phyloP scores from a whole-genome alignment of 2,888 invertebrate genomes.

The Molanna angustata region DNA sequence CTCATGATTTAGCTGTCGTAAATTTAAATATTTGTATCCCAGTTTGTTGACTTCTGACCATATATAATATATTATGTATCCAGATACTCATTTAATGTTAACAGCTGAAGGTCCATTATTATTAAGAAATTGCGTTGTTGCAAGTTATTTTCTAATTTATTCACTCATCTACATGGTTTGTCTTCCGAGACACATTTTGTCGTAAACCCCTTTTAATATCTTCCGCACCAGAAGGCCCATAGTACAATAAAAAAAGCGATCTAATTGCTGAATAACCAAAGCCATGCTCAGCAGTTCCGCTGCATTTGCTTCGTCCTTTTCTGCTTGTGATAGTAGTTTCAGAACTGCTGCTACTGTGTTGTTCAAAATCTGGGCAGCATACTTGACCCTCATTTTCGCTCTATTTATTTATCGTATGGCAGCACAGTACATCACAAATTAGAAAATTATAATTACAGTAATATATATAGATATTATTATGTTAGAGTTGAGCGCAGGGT shows the following conservation, averaged over 20 bases:
- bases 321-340: conserved; percentile 1
- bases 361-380: conserved; percentile 4
- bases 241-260: neutral
- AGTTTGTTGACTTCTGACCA: neutral
- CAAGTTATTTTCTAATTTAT: neutral
- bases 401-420: too few relatives aligned
- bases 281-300: neutral
- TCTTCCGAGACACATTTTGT: neutral
- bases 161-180: neutral
- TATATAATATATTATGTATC: neutral
- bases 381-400: conserved; percentile 1
- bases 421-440: too few relatives aligned
- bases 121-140: neutral
- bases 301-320: conserved; percentile 1
- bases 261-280: neutral
- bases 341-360: neutral
- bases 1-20: neutral
- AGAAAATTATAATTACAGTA: too few relatives aligned
- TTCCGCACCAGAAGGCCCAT: neutral
- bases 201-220: neutral
- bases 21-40: neutral
- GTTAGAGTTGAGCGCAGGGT: too few relatives aligned
- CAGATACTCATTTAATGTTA: neutral
- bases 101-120: neutral
- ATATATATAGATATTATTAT: too few relatives aligned